These are phyloP conservation scores for Phenganax marumi DNA, from an alignment of 92 coral and sea anemone species.

Conservation along the genomic window DNA sequence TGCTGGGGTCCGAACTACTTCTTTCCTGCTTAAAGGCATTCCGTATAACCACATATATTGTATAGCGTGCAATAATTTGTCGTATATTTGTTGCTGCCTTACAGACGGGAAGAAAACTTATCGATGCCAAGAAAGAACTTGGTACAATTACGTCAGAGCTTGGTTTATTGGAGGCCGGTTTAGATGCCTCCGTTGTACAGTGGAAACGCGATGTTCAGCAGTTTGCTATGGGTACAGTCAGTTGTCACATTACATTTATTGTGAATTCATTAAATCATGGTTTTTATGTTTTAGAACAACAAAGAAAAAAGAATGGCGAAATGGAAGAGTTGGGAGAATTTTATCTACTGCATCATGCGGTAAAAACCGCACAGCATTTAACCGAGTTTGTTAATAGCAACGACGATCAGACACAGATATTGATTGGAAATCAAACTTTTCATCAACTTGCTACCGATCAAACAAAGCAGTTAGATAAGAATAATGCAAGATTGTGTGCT, in stretches of 20 bases:
- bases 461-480: constrained; percentile 18
- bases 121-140: constrained; percentile 30
- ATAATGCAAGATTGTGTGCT: neutral
- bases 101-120: constrained; percentile 30
- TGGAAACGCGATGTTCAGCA: constrained; percentile 44
- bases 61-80: no score
- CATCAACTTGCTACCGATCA: neutral
- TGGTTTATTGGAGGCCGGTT: neutral
- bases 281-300: constrained; percentile 4
- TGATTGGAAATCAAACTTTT: neutral
- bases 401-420: constrained; percentile 18
- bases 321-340: constrained; percentile 9
- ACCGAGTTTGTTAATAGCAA: constrained; percentile 2
- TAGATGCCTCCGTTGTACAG: constrained; percentile 18
- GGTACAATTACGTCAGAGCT: constrained; percentile 6
- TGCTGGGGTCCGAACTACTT: no score
- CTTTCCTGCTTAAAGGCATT: no score
- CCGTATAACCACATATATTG: no score
- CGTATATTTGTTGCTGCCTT: neutral
- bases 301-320: neutral
- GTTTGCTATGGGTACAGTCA: constrained; percentile 40
- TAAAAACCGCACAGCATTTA: neutral
- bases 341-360: constrained; percentile 3
- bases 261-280: no score
- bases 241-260: no score